phyloP scores from a whole-genome alignment of 2,797 vertebrate species.

The Bradypus variegatus region DNA sequence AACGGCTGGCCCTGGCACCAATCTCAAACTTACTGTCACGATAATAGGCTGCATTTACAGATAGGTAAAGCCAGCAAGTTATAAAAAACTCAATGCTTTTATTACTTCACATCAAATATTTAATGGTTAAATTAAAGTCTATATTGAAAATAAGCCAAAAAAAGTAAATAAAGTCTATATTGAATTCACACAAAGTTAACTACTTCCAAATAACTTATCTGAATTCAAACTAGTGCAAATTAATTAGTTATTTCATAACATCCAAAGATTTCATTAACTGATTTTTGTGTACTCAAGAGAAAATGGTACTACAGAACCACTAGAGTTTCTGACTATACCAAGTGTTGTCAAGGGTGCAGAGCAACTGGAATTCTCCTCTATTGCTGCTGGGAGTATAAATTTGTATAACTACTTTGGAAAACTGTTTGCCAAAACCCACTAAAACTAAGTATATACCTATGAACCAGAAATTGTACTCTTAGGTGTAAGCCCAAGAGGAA shows the following conservation, averaged over 20 bases:
- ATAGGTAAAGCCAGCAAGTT: not conserved
- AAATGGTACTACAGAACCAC: not conserved
- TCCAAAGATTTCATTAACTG: not conserved
- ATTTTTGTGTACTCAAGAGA: constrained; percentile 18
- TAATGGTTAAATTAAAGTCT: constrained; percentile 15
- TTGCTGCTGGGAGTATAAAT: not conserved
- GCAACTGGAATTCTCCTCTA: not conserved
- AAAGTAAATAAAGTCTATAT: not conserved
- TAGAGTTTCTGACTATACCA: not conserved
- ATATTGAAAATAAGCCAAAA: not conserved
- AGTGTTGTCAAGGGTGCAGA: not conserved
- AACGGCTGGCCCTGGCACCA: not conserved
- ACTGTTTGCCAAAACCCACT: not conserved
- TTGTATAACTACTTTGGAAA: constrained; percentile 26
- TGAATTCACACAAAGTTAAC: not conserved
- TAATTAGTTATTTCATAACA: not conserved
- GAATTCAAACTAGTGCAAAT: not conserved
- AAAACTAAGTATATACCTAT: not conserved
- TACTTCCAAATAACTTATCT: not conserved
- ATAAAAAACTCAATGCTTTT: not conserved
- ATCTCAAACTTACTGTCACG: not conserved
- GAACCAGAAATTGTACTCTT: not conserved
- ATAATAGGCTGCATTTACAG: not conserved
- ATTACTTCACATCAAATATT: not conserved
- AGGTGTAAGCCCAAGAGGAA: not conserved